These are phyloP conservation scores for Ichneumon xanthorius DNA, from an alignment of 2,888 invertebrate genomes.

Conservation along the genomic window DNA sequence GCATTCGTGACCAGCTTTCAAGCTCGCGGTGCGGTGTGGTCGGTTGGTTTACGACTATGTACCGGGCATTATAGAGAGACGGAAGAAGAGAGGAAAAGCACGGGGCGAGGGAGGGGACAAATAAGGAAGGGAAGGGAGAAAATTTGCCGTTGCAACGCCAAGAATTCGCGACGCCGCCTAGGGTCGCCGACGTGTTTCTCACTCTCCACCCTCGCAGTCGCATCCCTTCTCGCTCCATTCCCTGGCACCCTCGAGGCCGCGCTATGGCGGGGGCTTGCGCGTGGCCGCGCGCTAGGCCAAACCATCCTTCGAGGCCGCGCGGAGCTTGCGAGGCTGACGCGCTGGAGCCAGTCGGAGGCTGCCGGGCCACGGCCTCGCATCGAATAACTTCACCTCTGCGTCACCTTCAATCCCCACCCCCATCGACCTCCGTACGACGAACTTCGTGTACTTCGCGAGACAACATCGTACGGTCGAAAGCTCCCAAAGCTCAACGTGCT, in stretches of 20 bases:
- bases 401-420: not conserved
- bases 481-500: slow-evolving; percentile 35
- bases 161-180: slow-evolving; percentile 58
- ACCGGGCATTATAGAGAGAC: not conserved
- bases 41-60: slow-evolving; percentile 4
- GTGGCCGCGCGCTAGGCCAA: slow-evolving; percentile 74
- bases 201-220: slow-evolving; percentile 35
- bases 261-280: slow-evolving; percentile 76
- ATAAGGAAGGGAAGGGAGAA: slow-evolving; percentile 9
- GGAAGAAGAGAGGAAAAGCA: not conserved
- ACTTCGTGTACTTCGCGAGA: not conserved
- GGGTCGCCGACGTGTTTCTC: slow-evolving; percentile 57
- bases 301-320: slow-evolving; percentile 64
- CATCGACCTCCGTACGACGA: not conserved
- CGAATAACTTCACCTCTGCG: slow-evolving; percentile 28
- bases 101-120: not conserved
- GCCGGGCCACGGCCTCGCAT: slow-evolving; percentile 79
- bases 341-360: slow-evolving; percentile 79
- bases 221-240: slow-evolving; percentile 27
- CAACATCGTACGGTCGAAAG: slow-evolving; percentile 24
- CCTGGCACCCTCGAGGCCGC: slow-evolving; percentile 61
- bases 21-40: slow-evolving; percentile 5
- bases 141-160: slow-evolving; percentile 58
- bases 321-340: slow-evolving; percentile 68
- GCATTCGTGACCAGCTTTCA: slow-evolving; percentile 19